phyloP scores from a whole-genome alignment of 1,140 invertebrate genomes.

The Helicorthomorpha holstii region DNA sequence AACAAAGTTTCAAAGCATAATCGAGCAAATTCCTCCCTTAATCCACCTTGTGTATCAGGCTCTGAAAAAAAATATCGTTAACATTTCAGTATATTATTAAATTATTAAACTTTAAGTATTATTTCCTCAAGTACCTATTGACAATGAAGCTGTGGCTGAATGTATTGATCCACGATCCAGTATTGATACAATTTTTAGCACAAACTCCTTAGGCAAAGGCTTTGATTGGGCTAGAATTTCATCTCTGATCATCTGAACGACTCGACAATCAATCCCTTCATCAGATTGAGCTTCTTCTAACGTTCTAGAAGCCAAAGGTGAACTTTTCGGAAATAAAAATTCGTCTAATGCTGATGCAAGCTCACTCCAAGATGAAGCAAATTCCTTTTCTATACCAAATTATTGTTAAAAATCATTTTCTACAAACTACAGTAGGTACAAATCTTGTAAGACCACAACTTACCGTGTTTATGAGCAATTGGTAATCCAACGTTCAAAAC shows the following conservation, averaged over 20 bases:
- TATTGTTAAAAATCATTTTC: too few species aligned
- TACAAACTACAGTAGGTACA: conserved; percentile 30
- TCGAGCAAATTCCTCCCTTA: conserved; percentile 87
- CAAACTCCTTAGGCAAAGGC: conserved; percentile 65
- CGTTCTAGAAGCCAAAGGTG: conserved; percentile 42
- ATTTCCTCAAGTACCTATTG: too few species aligned
- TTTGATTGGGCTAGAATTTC: conserved; percentile 68
- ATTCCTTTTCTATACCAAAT: not conserved
- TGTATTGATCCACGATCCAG: conserved; percentile 88
- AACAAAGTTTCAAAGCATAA: conserved; percentile 90
- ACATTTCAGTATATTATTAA: too few species aligned
- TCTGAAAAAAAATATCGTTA: conserved; percentile 3
- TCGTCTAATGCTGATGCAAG: conserved; percentile 71
- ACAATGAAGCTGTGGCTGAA: conserved; percentile 43
- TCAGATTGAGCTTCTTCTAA: conserved; percentile 66
- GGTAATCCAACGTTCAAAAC: conserved; percentile 72
- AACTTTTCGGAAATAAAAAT: conserved; percentile 65
- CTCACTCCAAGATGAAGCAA: conserved; percentile 50
- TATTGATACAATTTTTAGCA: conserved; percentile 68
- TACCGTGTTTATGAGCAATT: conserved; percentile 54
- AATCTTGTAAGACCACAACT: conserved; percentile 39
- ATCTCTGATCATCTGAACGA: conserved; percentile 65
- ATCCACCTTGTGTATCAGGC: conserved; percentile 31
- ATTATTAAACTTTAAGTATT: too few species aligned
- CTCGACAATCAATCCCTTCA: conserved; percentile 68